These are phyloP conservation scores for Oryzias curvinotus DNA, from an alignment of 2,113 vertebrate genomes.

Conservation along the genomic window DNA sequence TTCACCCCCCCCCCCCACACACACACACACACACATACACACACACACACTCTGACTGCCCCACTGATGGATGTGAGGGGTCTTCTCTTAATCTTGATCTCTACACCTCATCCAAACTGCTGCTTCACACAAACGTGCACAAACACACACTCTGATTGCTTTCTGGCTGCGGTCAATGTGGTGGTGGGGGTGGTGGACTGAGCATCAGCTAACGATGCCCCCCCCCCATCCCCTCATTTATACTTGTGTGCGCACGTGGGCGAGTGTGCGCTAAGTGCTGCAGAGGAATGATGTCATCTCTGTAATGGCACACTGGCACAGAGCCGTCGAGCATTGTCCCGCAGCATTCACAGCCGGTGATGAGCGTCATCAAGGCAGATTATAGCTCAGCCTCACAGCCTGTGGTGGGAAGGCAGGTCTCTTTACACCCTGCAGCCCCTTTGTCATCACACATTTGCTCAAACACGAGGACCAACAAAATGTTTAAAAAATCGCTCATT, in stretches of 20 bases:
- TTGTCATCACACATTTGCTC: conserved; percentile 37
- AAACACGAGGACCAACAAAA: conserved; percentile 14
- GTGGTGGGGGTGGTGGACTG: conserved; percentile 39
- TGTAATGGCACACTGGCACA: conserved; percentile 70
- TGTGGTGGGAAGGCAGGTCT: conserved; percentile 44
- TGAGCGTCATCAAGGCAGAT: conserved; percentile 58
- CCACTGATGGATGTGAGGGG: conserved; percentile 45
- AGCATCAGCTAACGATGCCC: conserved; percentile 56
- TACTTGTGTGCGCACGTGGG: conserved; percentile 10
- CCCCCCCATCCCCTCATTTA: background rate
- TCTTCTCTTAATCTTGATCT: conserved; percentile 37
- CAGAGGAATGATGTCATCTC: conserved; percentile 76
- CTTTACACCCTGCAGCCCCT: conserved; percentile 35
- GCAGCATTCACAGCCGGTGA: conserved; percentile 63
- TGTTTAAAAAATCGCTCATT: background rate
- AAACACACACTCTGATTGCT: conserved; percentile 43
- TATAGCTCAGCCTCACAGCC: conserved; percentile 56
- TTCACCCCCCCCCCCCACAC: conserved; percentile 19
- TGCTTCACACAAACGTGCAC: conserved; percentile 16
- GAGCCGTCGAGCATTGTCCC: conserved; percentile 52
- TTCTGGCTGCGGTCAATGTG: conserved; percentile 25
- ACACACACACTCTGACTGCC: background rate
- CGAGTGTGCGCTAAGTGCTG: conserved; percentile 58
- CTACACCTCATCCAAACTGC: conserved; percentile 38
- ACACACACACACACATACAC: too few relatives aligned